phyloP scores from a whole-genome alignment of 2,888 invertebrate genomes.

The Azorinus chamasolen region DNA sequence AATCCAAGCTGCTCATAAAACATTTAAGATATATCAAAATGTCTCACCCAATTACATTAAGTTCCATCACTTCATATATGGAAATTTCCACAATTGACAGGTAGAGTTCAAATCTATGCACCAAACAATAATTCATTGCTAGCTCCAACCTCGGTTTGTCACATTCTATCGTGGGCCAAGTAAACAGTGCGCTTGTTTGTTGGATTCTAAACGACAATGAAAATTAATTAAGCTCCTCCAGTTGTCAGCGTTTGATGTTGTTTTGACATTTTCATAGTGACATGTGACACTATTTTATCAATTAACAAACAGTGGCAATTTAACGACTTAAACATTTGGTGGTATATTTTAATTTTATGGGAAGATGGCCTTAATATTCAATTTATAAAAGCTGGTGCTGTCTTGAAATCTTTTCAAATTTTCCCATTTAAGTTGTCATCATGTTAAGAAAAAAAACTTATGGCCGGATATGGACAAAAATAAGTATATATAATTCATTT shows the following conservation, averaged over 20 bases:
- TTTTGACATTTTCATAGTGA: conserved; percentile 63
- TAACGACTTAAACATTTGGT: conserved; percentile 66
- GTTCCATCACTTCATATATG: conserved; percentile 49
- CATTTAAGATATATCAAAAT: conserved; percentile 34
- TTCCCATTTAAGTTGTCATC: too few relatives aligned
- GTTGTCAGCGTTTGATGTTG: conserved; percentile 50
- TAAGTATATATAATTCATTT: too few relatives aligned
- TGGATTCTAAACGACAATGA: conserved; percentile 53
- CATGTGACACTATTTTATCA: conserved; percentile 68
- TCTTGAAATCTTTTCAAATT: too few relatives aligned
- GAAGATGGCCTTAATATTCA: conserved; percentile 16
- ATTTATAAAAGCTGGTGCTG: too few relatives aligned
- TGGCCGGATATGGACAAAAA: too few relatives aligned
- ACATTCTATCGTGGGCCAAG: conserved; percentile 26
- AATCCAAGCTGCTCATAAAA: not conserved
- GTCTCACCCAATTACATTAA: conserved; percentile 43
- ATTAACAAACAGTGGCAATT: conserved; percentile 65
- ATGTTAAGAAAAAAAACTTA: too few relatives aligned
- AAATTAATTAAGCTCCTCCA: conserved; percentile 59
- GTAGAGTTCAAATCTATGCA: conserved; percentile 38
- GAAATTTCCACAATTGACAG: conserved; percentile 52
- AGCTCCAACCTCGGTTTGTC: conserved; percentile 48
- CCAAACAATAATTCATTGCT: conserved; percentile 47
- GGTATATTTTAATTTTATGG: conserved; percentile 51
- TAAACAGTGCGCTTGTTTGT: conserved; percentile 57